Conservation (phyloP, 2,113 vertebrate species). For the Microcebus murinus region DNA sequence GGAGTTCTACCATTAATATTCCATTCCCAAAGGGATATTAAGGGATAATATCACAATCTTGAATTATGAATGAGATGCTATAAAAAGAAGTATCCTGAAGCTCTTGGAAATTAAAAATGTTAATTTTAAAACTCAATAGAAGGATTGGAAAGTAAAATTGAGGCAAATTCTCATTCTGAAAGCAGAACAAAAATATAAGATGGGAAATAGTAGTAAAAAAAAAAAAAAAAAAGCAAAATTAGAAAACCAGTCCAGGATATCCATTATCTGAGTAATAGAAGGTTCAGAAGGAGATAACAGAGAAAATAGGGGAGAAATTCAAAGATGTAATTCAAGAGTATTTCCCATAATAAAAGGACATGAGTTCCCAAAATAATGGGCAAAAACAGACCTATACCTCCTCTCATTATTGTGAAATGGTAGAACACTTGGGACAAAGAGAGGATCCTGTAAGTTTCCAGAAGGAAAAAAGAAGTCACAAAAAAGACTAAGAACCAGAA, state of each 20-base stretch:
- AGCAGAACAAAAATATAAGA: conserved; percentile 40
- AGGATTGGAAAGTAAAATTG: neutral
- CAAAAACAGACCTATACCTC: neutral
- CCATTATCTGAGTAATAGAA: neutral
- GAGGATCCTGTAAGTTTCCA: neutral
- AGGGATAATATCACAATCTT: neutral
- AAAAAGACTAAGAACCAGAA: neutral
- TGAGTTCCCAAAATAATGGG: neutral
- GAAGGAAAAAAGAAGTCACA: neutral
- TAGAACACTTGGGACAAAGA: neutral
- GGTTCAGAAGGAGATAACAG: neutral
- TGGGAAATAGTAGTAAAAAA: neutral
- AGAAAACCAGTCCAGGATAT: neutral
- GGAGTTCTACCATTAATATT: neutral
- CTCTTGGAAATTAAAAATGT: conserved; percentile 7
- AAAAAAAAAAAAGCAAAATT: neutral
- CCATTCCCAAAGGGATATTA: neutral
- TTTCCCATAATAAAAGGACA: neutral
- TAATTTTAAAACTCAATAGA: neutral
- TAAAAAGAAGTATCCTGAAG: neutral
- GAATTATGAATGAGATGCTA: neutral
- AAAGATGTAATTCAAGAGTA: neutral
- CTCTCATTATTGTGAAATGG: neutral
- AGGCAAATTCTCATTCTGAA: conserved; percentile 16
- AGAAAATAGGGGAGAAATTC: neutral